Conservation (phyloP, 2,888 invertebrate species). For the Smittia sp. region DNA sequence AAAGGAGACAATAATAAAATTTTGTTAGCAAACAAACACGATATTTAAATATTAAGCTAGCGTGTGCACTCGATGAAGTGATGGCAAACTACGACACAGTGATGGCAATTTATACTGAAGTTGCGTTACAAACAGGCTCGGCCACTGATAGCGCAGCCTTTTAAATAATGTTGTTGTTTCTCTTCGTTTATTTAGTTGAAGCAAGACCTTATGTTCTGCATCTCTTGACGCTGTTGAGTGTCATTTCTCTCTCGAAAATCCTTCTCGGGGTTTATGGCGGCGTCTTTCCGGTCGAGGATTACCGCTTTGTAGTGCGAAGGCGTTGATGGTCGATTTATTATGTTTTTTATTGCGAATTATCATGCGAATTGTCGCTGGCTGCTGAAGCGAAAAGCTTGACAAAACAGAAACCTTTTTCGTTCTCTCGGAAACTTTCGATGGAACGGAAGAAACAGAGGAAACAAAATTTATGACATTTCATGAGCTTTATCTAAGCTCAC, state of each 20-base stretch:
- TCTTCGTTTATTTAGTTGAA: conserved; percentile 9
- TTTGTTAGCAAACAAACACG: conserved; percentile 16
- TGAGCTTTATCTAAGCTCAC: conserved; percentile 25
- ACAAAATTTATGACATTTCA: conserved; percentile 28
- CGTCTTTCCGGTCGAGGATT: background rate
- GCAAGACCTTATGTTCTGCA: conserved; percentile 21
- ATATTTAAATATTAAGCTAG: conserved; percentile 1
- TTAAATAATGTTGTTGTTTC: background rate
- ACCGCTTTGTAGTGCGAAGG: conserved; percentile 1
- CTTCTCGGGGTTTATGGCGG: background rate
- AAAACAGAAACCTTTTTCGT: background rate
- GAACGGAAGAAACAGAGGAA: background rate
- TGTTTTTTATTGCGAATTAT: conserved; percentile 24
- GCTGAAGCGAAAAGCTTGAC: background rate
- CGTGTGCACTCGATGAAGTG: too few species aligned
- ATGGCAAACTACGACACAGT: too few species aligned
- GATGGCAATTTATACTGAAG: too few species aligned
- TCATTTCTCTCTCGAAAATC: conserved; percentile 2
- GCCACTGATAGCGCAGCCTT: background rate
- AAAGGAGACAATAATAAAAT: background rate
- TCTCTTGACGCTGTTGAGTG: background rate
- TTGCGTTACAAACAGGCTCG: too few species aligned
- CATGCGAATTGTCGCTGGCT: conserved; percentile 21
- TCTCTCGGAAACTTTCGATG: background rate
- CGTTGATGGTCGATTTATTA: conserved; percentile 22